Base-by-base conservation (phyloP, 1,140 invertebrate species). In the Cataglyphis hispanica region DNA sequence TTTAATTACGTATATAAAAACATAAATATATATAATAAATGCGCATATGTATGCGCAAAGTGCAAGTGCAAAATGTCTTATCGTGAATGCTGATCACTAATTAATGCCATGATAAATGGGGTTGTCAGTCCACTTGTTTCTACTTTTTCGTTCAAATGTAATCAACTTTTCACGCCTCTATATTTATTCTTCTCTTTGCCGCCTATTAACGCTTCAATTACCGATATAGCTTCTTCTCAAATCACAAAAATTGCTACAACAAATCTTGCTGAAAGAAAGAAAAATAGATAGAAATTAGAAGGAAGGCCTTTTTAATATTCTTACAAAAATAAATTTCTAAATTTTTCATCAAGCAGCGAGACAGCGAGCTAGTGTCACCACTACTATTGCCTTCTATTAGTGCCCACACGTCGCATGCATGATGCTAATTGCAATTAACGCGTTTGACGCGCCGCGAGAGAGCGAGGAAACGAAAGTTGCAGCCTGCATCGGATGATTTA, bases 361-460 rank as follows among this genome's bases (percentile, higher is more conserved):
- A 2, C 25, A 37, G 6, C 25, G 25, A 43, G 11, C 43, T 46
- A 72, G 60, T n/a, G 19, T 74, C 60, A 81, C 34, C 37, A 31
- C 11, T 19, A 8, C 13, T 11, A 40, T 37, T 22, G 27, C 53
- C 74, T 56, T 74, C 27, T 72, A 72, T 72, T 72, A 60, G 53
- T 43, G 31, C 40, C 31, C 40, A 22, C 25, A 19, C 11, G 31
- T 16, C 25, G 16, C 50, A 58, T 16, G 64, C 50, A 13, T 19
- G 22, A 40, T 60, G 78, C 66, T 83, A 74, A 83, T 83, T 74
- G 78, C 78, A 83, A 74, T 83, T 83, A 83, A 83, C 78, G 37
- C 66, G 50, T 83, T 25, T 25, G 56, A 72, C 53, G 53, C 78
- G 78, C 56, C 72, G 27, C 37, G 53, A 37, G 13, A 37, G n/a